Evolutionary conservation across 2,797 vertebrate genomes (phyloP), one percentile per base, ranked within the genome.

Genomic region (Glossophaga mutica): DNA sequence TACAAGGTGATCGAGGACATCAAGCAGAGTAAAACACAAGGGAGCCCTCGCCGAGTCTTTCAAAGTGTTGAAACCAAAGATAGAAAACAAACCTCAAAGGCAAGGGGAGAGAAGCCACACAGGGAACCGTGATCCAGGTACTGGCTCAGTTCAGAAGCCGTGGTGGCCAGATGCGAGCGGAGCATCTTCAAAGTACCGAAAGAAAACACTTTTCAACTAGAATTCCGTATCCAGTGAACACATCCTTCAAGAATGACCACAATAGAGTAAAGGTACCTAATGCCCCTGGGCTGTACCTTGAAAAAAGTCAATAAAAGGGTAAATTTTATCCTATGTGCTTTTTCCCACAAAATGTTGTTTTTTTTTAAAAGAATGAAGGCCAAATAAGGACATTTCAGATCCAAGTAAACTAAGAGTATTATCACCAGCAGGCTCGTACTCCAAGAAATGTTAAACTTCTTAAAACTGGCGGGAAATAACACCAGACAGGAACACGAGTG

Each of bases 331-430:
- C 87, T 37, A 48, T 1, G 2, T 34, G 14, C 73, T 29, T 93
- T 93, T 87, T 39, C 10, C 14, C 24, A 48, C 48, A 55, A 19
- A 37, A 65, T 37, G 1, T 34, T n/a, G n/a, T n/a, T n/a, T 12
- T 37, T 48, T 89, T 50, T 42, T 78, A 67, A 57, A 57, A 26
- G 42, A 67, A 26, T 46, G 92, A 67, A 89, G 46, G 32, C 26
- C 48, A 68, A 87, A 74, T 70, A 50, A 52, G n/a, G 22, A 34
- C 59, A 81, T 70, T 83, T 79, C 42, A 29, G 42, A 48, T 67
- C 67, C 32, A 37, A 79, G 55, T 74, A 87, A 84, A 67, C 50
- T 46, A 73, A 71, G 39, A 78, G 70, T 73, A 57, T 46, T 81
- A 14, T 68, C 34, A 6, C 14, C 18, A 50, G 7, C 0, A 76